Conservation (phyloP, 1,140 invertebrate species). For the Leucophenga varia region DNA sequence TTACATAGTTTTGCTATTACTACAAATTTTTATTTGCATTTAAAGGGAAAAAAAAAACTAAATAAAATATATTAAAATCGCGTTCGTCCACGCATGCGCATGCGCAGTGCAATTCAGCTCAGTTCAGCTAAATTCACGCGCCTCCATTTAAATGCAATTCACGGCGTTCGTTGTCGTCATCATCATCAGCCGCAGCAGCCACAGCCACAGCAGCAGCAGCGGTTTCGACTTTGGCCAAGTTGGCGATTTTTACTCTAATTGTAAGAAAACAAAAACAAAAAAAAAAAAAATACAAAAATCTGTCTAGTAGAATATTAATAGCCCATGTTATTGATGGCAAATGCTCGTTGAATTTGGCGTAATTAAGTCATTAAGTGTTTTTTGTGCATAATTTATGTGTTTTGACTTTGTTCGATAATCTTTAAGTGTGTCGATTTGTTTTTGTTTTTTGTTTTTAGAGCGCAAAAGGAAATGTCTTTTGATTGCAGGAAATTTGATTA, state of each 20-base stretch:
- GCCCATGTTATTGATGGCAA: conserved; percentile 54
- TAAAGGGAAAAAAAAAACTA: too few species aligned
- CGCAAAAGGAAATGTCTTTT: too few species aligned
- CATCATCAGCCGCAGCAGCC: conserved; percentile 6
- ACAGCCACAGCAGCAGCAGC: background rate
- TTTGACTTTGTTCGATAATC: too few species aligned
- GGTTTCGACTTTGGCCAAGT: conserved; percentile 19
- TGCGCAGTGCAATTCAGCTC: too few species aligned
- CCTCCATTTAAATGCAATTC: conserved; percentile 3
- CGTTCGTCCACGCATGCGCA: too few species aligned
- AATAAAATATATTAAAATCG: too few species aligned
- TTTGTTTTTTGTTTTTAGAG: too few species aligned
- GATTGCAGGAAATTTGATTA: too few species aligned
- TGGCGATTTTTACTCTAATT: conserved; percentile 38
- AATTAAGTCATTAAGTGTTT: conserved; percentile 45
- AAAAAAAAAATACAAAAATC: conserved; percentile 48
- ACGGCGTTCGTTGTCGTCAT: conserved; percentile 17
- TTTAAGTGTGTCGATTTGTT: too few species aligned
- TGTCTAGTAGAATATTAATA: conserved; percentile 49
- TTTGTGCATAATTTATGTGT: too few species aligned
- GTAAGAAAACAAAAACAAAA: conserved; percentile 48
- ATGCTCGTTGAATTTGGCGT: conserved; percentile 55
- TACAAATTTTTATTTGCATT: conserved; percentile 44
- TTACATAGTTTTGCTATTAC: conserved; percentile 54
- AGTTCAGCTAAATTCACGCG: too few species aligned